These are phyloP conservation scores for Apostichopus japonicus DNA, from an alignment of 35 echinoderm and acorn worm species.

Conservation along the genomic window DNA sequence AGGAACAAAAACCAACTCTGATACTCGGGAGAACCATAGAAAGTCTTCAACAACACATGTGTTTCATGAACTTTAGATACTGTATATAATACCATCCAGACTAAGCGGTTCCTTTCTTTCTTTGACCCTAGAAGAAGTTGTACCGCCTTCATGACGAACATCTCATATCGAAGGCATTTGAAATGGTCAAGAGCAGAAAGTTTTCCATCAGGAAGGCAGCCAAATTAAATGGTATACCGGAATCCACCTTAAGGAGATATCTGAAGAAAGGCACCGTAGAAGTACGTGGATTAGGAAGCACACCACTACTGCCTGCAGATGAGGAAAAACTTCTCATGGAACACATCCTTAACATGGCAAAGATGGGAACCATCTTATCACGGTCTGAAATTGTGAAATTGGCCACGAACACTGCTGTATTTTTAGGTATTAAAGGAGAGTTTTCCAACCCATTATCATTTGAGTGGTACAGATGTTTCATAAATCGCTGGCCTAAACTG, in stretches of 20 bases:
- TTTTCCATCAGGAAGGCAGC: conserved; percentile 6
- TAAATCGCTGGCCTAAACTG: not conserved
- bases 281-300: not conserved
- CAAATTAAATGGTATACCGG: conserved; percentile 13
- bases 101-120: not conserved
- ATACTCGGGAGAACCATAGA: not conserved
- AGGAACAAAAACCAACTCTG: too few species aligned
- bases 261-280: not conserved
- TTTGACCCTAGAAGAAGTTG: not conserved
- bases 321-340: not conserved
- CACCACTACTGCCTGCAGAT: not conserved
- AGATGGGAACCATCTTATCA: not conserved
- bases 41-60: not conserved
- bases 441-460: not conserved
- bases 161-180: not conserved
- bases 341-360: not conserved
- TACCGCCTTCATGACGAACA: not conserved
- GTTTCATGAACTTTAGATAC: not conserved
- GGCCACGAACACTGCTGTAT: not conserved
- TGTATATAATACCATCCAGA: not conserved
- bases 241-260: not conserved
- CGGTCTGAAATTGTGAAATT: conserved; percentile 1
- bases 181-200: not conserved
- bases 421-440: not conserved
- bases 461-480: not conserved